These are phyloP conservation scores for Caenorhabditis sulstoni DNA, from an alignment of 2,888 invertebrate species.

Conservation along the genomic window DNA sequence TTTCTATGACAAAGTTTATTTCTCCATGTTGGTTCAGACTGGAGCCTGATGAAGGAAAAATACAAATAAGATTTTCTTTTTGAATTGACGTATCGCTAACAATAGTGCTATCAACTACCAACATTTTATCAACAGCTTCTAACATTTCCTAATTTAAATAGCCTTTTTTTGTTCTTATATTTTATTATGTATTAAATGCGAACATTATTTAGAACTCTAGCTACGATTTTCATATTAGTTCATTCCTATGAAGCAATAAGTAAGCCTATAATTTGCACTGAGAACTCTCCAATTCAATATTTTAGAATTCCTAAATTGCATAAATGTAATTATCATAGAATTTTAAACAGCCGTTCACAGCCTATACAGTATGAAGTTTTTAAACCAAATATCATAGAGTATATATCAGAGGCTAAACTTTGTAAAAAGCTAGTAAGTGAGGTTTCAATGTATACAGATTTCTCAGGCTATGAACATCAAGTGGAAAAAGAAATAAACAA, in stretches of 20 bases:
- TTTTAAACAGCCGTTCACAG: too few species aligned
- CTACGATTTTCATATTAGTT: neutral
- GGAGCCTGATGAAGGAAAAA: constrained; percentile 33
- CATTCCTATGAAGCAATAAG: constrained; percentile 3
- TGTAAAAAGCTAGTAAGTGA: too few species aligned
- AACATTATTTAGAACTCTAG: constrained; percentile 15
- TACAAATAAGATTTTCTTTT: constrained; percentile 41
- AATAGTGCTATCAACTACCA: constrained; percentile 41
- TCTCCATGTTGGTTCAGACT: constrained; percentile 45
- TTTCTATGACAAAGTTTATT: too few species aligned
- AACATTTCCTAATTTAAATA: constrained; percentile 44
- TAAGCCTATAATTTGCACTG: constrained; percentile 42
- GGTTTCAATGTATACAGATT: constrained; percentile 65
- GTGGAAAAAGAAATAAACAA: constrained; percentile 66
- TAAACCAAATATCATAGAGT: too few species aligned
- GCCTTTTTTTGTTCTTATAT: constrained; percentile 4
- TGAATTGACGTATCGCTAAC: constrained; percentile 27
- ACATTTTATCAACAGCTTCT: constrained; percentile 42
- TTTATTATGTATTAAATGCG: constrained; percentile 31
- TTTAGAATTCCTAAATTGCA: constrained; percentile 60
- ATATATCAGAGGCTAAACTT: too few species aligned
- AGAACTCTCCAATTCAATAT: constrained; percentile 56
- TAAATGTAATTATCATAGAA: too few species aligned
- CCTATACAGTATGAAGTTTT: too few species aligned
- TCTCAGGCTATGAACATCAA: constrained; percentile 65